phyloP scores from a whole-genome alignment of 2,888 invertebrate species.

The Conomelus anceps region DNA sequence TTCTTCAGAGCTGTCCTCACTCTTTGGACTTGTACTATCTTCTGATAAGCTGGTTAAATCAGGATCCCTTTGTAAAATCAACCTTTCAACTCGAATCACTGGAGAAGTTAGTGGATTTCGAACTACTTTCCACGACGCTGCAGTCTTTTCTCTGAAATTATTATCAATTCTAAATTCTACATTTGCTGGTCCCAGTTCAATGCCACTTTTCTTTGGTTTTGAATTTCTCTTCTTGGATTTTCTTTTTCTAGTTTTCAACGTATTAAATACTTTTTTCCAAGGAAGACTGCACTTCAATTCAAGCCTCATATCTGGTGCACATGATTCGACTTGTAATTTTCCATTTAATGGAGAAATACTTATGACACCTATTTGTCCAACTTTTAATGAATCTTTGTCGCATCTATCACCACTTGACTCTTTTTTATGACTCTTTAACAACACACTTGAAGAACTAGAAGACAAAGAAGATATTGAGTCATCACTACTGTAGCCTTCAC shows the following conservation, averaged over 20 bases:
- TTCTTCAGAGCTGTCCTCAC: not conserved
- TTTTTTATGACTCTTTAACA: not conserved
- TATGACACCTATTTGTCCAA: not conserved
- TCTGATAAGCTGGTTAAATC: constrained; percentile 22
- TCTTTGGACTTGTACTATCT: constrained; percentile 8
- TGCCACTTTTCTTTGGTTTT: constrained; percentile 4
- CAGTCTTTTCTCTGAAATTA: not conserved
- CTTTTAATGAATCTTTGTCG: not conserved
- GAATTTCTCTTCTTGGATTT: constrained; percentile 8
- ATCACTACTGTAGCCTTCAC: not conserved
- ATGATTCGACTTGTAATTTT: not conserved
- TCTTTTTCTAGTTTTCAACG: constrained; percentile 16
- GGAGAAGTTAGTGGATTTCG: constrained; percentile 15
- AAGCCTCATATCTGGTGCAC: not conserved
- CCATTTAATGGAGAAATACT: not conserved
- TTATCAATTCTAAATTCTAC: constrained; percentile 22
- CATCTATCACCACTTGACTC: not conserved
- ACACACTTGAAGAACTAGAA: not conserved
- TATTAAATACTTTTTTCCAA: constrained; percentile 24
- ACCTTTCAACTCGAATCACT: constrained; percentile 21
- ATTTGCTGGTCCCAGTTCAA: constrained; percentile 24
- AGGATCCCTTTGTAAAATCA: constrained; percentile 23
- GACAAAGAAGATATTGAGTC: not conserved
- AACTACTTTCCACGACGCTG: constrained; percentile 22
- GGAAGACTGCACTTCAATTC: constrained; percentile 23